phyloP scores from a whole-genome alignment of 1,140 invertebrate species.

The Drosophila kanapiae region DNA sequence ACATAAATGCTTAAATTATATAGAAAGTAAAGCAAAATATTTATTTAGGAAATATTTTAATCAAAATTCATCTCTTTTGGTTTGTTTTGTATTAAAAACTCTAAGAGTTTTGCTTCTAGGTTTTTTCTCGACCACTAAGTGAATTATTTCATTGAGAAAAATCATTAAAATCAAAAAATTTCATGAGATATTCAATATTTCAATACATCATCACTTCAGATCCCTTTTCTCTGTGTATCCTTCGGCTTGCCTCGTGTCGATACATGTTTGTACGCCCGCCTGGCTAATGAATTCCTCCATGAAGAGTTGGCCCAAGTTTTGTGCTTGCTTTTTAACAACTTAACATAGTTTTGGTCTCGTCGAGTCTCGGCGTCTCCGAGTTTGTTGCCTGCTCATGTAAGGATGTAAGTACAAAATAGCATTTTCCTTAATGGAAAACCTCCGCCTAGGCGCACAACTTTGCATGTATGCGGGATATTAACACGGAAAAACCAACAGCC shows the following conservation, averaged over 20 bases:
- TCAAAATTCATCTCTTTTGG: too few species aligned
- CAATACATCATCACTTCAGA: background rate
- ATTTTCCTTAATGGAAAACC: slow-evolving; percentile 73
- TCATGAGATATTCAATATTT: background rate
- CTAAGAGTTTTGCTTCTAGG: background rate
- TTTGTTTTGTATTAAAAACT: too few species aligned
- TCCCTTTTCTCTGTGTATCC: slow-evolving; percentile 9
- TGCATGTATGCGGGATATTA: slow-evolving; percentile 80
- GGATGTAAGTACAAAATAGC: slow-evolving; percentile 75
- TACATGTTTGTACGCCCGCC: slow-evolving; percentile 31
- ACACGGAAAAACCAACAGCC: slow-evolving; percentile 75
- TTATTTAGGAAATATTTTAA: background rate
- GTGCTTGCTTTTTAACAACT: slow-evolving; percentile 77
- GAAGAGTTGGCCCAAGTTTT: slow-evolving; percentile 56
- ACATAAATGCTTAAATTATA: background rate
- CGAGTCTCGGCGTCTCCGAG: slow-evolving; percentile 38
- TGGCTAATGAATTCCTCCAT: slow-evolving; percentile 72
- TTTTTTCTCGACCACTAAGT: background rate
- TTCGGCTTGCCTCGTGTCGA: slow-evolving; percentile 39
- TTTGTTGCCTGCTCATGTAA: slow-evolving; percentile 51
- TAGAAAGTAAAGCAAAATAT: too few species aligned
- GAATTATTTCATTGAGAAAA: background rate
- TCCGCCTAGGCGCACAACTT: slow-evolving; percentile 63
- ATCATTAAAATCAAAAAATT: background rate
- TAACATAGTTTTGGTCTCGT: slow-evolving; percentile 70